Percentiles rank a stretch among this genome's conserved stretches.
Conservation (phyloP, 1,140 invertebrate genomes). For the Galendromus occidentalis region DNA sequence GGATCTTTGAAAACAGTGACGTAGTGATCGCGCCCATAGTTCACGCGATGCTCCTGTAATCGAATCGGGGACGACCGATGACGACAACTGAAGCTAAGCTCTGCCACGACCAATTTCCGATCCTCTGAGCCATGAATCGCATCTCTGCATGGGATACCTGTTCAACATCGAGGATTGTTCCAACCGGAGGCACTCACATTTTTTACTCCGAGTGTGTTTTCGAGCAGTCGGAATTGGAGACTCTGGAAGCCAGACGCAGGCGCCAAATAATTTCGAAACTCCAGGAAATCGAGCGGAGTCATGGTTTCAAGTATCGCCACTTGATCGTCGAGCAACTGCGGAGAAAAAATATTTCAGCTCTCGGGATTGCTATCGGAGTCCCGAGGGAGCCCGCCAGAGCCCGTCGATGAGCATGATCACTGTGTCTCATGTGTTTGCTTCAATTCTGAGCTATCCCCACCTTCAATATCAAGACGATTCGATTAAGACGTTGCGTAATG, state of each 20-base stretch:
- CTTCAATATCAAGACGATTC: constrained; percentile 83
- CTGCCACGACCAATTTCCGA: too few relatives aligned
- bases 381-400: too few relatives aligned
- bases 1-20: constrained; percentile 58
- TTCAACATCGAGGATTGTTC: neutral
- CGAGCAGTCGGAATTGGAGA: constrained; percentile 79
- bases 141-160: too few relatives aligned
- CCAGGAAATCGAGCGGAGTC: constrained; percentile 92
- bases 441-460: constrained; percentile 41
- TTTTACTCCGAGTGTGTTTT: constrained; percentile 86
- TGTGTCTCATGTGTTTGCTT: too few relatives aligned
- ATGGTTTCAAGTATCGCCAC: constrained; percentile 93
- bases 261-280: constrained; percentile 65
- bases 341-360: too few relatives aligned
- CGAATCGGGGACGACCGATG: too few relatives aligned
- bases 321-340: constrained; percentile 78
- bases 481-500: constrained; percentile 71
- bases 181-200: constrained; percentile 31
- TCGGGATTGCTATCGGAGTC: too few relatives aligned
- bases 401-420: too few relatives aligned
- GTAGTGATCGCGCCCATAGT: constrained; percentile 79
- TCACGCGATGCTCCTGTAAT: constrained; percentile 50
- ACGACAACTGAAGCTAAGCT: too few relatives aligned
- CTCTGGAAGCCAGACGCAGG: constrained; percentile 96
- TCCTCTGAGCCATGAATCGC: neutral